phyloP scores from a whole-genome alignment of 2,113 vertebrate genomes.

The Podarcis raffonei region DNA sequence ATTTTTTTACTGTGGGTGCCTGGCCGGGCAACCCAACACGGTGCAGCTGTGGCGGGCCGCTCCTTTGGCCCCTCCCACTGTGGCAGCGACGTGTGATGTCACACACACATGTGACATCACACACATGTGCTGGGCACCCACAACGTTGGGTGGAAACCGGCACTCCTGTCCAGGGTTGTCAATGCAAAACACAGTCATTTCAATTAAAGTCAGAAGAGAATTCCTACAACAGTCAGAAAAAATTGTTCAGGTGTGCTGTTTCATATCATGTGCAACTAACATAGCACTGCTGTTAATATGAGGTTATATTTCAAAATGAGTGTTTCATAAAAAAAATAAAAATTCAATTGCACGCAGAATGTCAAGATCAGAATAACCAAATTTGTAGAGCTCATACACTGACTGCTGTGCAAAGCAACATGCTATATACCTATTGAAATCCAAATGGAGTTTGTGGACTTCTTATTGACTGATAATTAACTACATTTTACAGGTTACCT shows the following conservation, averaged over 20 bases:
- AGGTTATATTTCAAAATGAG: accelerated
- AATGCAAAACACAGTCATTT: no score
- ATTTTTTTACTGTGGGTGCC: no score
- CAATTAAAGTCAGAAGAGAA: neutral
- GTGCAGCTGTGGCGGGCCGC: no score
- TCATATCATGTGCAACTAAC: neutral
- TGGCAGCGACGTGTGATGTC: no score
- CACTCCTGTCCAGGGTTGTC: no score
- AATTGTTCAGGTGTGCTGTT: neutral
- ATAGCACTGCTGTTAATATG: accelerated
- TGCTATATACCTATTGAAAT: neutral
- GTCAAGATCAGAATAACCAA: neutral
- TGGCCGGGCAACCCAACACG: no score
- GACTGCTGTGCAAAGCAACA: neutral
- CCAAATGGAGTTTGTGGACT: neutral
- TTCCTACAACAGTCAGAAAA: accelerated
- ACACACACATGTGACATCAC: no score
- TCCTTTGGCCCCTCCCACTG: no score
- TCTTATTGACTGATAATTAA: neutral
- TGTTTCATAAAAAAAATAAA: accelerated
- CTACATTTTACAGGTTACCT: neutral
- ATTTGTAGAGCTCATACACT: neutral
- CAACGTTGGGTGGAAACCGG: no score
- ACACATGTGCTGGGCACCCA: no score
- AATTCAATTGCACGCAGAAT: neutral